Base-by-base conservation (phyloP, 2,797 vertebrate species). In the Leptodactylus fallax region DNA sequence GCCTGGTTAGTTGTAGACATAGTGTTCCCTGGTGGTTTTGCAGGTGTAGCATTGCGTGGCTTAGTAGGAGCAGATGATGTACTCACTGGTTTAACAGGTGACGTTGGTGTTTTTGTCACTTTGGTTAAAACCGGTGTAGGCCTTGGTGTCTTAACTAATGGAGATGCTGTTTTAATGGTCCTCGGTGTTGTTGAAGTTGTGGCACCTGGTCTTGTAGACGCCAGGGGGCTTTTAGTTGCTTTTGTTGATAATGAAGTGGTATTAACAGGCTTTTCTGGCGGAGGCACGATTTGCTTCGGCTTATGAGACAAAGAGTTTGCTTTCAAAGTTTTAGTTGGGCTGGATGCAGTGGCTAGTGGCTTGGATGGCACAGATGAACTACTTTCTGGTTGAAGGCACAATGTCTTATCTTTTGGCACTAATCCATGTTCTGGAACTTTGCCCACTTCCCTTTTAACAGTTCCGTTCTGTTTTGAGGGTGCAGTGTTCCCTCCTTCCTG, bases 341-440 rank as follows among this genome's bases (percentile, higher is more conserved):
- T 81, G 0, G 51, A 23, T 82, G 69, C 19, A 69, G 67, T 47
- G 49, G 51, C 36, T 49, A 61, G 14, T 71, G 36, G 17, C 83
- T 89, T 89, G 60, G n/a, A 3, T 79, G 55, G 63, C 74, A 79
- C 72, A 53, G 79, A 79, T 21, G 51, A 12, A 61, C 11, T 72
- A 12, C 51, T 53, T 67, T 79, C 72, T 71, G 63, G 63, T 23
- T 45, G 80, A 51, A 55, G 85, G 72, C 80, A 45, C 53, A 36
- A 23, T 23, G 72, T 61, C 55, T 89, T 86, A 27, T 76, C 88
- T 82, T 60, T 83, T 83, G 83, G 55, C 80, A 83, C 49, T 63
- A 49, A 45, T 63, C 45, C 76, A 58, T 74, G n/a, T 13, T 45
- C 63, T 7, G 65, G 23, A 36, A 36, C 8, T 69, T 8, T 67